Evolutionary conservation across 2,797 vertebrate genomes (phyloP).

Genomic region (Bradypodion ventrale): DNA sequence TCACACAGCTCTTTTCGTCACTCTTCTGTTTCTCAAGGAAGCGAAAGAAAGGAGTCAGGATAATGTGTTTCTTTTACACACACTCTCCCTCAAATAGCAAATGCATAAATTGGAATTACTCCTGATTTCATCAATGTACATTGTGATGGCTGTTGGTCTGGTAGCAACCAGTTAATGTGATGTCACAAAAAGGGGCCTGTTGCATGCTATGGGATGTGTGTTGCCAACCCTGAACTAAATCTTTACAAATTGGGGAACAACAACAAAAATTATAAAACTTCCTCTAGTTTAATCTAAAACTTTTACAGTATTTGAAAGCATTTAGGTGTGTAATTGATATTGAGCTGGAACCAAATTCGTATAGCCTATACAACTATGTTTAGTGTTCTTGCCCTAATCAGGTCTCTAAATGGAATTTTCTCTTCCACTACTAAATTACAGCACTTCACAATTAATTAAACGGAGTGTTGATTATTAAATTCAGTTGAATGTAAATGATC

Average conservation of each 20-base stretch:
- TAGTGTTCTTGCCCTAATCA: constrained; percentile 55
- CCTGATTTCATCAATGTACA: not conserved
- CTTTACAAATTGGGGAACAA: not conserved
- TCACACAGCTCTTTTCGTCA: too few relatives aligned
- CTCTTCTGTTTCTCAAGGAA: too few relatives aligned
- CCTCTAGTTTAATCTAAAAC: not conserved
- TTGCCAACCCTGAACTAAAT: not conserved
- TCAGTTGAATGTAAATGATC: constrained; percentile 60
- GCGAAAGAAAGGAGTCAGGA: too few relatives aligned
- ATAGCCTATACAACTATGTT: constrained; percentile 51
- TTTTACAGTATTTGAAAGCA: not conserved
- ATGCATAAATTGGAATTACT: too few relatives aligned
- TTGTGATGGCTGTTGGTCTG: not conserved
- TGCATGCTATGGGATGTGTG: not conserved
- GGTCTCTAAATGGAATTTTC: constrained; percentile 64
- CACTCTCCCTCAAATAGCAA: too few relatives aligned
- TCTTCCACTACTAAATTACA: constrained; percentile 61
- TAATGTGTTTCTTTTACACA: too few relatives aligned
- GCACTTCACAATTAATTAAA: constrained; percentile 65
- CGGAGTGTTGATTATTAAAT: constrained; percentile 56
- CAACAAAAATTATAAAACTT: constrained; percentile 13
- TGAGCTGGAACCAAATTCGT: constrained; percentile 46
- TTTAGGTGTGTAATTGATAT: constrained; percentile 39
- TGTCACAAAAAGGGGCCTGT: not conserved
- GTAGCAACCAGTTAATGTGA: not conserved